Base-by-base conservation (phyloP, 2,113 vertebrate species). In the Lates calcarifer region DNA sequence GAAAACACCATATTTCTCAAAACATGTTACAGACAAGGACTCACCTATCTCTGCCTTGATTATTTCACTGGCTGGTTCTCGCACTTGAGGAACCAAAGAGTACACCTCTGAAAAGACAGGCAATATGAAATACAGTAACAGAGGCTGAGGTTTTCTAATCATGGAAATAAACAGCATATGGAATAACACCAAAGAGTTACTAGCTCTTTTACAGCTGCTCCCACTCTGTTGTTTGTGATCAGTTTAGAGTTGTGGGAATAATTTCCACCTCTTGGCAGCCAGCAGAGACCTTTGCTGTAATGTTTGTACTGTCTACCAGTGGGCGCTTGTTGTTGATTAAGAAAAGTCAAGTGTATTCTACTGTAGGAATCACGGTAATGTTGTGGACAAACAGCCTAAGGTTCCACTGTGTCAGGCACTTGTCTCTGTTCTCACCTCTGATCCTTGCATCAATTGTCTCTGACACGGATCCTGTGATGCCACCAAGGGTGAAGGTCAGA, bases 1-100 rank as follows among this genome's bases (percentile, higher is more conserved):
- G 4, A 12, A 43, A 43, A 41, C 12, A 57, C 2, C 18, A n/a
- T 26, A 5, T 29, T 45, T 31, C 12, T 55, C 51, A 33, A 11
- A 65, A 28, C 24, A 49, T 49, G 6, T 15, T 45, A n/a, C 18
- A 43, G n/a, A 18, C 15, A 12, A 26, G 2, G 24, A 91, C 97
- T 97, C 88, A 98, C 98, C 97, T 4, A 86, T 60, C 3, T 82
- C 57, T 33, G 92, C 94, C 92, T 94, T 95, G 81, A 97, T 35
- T 0, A 91, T 92, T 15, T 95, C 93, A 39, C 95, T 95, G 14
- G 58, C 72, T 0, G 98, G 97, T 77, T 95, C 93, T 62, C 87
- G 51, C 31, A 99, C 91, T 58, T 93, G 53, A 29, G 96, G 95
- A 17, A 1, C 35, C 60, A 87, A 35, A 69, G 7, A 74, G 37